Percentiles rank a stretch among this genome's conserved stretches.
phyloP scores from a whole-genome alignment of 2,797 vertebrate genomes.

The Micropoecilia bifurca region DNA sequence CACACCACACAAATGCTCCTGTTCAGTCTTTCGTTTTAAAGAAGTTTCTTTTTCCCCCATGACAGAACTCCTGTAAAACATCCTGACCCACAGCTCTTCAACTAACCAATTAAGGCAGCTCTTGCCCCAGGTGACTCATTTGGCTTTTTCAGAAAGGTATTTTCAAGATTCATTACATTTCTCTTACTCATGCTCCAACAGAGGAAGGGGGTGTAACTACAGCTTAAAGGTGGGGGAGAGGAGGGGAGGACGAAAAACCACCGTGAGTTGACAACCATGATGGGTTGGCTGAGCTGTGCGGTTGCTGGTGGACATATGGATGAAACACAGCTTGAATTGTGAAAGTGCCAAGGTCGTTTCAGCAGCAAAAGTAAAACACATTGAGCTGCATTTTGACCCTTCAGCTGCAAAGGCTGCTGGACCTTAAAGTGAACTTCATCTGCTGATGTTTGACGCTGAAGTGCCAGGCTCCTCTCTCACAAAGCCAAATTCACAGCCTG shows the following conservation, averaged over 20 bases:
- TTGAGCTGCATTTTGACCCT: conserved; percentile 32
- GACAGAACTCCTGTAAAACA: conserved; percentile 16
- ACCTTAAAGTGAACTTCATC: conserved; percentile 18
- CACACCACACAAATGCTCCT: conserved; percentile 8
- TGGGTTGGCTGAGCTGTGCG: conserved; percentile 26
- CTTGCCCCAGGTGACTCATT: conserved; percentile 46
- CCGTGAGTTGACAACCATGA: conserved; percentile 23
- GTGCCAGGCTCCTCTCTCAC: conserved; percentile 24
- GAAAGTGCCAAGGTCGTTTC: conserved; percentile 54
- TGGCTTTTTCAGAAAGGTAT: conserved; percentile 43
- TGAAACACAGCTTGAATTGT: conserved; percentile 27
- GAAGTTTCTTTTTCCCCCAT: not conserved
- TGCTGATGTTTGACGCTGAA: not conserved
- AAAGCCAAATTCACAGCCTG: conserved; percentile 41
- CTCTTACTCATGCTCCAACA: conserved; percentile 24
- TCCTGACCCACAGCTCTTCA: not conserved
- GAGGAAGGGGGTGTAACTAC: conserved; percentile 12
- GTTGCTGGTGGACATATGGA: conserved; percentile 25
- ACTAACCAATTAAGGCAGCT: conserved; percentile 49
- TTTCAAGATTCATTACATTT: conserved; percentile 57
- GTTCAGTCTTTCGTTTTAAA: not conserved
- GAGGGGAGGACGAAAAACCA: conserved; percentile 22
- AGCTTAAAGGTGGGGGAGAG: conserved; percentile 19
- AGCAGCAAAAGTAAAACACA: conserved; percentile 42
- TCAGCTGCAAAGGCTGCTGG: conserved; percentile 16